Conservation (phyloP, 2,888 invertebrate genomes). For the Drosophila imparisetae region DNA sequence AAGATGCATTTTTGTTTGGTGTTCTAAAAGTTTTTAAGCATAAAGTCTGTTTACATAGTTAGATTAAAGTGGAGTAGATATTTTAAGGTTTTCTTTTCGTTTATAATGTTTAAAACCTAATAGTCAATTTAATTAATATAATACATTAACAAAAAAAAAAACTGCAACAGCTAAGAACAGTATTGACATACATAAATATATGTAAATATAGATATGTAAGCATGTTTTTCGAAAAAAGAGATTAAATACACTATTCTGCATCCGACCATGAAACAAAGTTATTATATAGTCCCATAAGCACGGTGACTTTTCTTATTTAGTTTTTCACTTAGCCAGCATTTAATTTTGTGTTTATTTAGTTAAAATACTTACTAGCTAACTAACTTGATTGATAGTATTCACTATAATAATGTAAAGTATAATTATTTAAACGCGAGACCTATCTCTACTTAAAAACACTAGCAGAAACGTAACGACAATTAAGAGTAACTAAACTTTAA, state of each 20-base stretch:
- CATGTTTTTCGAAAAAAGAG: slow-evolving; percentile 2
- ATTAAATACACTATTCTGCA: slow-evolving; percentile 8
- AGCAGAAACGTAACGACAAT: slow-evolving; percentile 23
- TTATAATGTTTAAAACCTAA: background rate
- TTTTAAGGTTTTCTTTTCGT: slow-evolving; percentile 1
- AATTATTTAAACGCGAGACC: slow-evolving; percentile 25
- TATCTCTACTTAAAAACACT: slow-evolving; percentile 39
- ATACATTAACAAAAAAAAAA: slow-evolving; percentile 1
- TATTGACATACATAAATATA: background rate
- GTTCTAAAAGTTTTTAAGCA: background rate
- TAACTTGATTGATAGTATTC: slow-evolving; percentile 15
- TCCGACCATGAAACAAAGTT: slow-evolving; percentile 12
- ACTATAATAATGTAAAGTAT: slow-evolving; percentile 2
- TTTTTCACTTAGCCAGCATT: slow-evolving; percentile 5
- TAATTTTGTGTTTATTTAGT: slow-evolving; percentile 31
- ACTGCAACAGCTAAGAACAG: slow-evolving; percentile 2
- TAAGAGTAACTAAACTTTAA: slow-evolving; percentile 16
- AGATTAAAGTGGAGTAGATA: background rate
- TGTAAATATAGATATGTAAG: background rate
- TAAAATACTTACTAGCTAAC: slow-evolving; percentile 45
- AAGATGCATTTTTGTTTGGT: background rate
- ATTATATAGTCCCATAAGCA: slow-evolving; percentile 9
- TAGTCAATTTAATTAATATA: background rate
- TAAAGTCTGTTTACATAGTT: background rate
- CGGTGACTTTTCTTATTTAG: slow-evolving; percentile 1